phyloP scores from a whole-genome alignment of 30 jellyfish, hydroid and myxozoan genomes.

The Pseudorhiza aurosa region DNA sequence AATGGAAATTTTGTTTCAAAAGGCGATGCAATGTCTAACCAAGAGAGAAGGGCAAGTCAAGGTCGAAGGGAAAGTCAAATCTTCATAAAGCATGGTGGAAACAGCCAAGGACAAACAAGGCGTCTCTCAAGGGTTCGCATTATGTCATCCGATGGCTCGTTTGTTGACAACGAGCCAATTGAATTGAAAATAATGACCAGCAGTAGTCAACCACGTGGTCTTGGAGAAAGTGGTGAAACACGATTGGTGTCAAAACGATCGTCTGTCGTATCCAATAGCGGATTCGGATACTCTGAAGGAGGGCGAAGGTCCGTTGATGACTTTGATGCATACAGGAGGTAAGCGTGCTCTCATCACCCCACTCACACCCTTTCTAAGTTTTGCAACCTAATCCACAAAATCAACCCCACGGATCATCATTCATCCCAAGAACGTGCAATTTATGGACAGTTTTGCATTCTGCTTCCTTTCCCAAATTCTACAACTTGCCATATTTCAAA shows the following conservation, averaged over 20 bases:
- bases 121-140: slow-evolving; percentile 12
- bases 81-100: background rate
- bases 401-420: too few species aligned
- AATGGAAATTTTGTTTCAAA: too few species aligned
- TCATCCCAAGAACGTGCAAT: too few species aligned
- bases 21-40: background rate
- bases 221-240: background rate
- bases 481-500: too few species aligned
- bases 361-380: too few species aligned
- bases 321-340: background rate
- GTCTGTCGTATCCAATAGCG: background rate
- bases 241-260: background rate
- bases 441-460: too few species aligned
- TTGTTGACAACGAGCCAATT: slow-evolving; percentile 18
- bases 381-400: too few species aligned
- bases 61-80: slow-evolving; percentile 24
- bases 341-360: background rate
- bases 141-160: background rate
- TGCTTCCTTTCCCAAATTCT: too few species aligned
- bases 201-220: background rate
- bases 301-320: background rate
- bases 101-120: background rate
- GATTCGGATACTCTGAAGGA: background rate
- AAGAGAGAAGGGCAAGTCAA: slow-evolving; percentile 8
- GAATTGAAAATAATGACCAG: background rate